These are phyloP conservation scores for Cisticola juncidis DNA, from an alignment of 2,113 vertebrate genomes.

Conservation along the genomic window DNA sequence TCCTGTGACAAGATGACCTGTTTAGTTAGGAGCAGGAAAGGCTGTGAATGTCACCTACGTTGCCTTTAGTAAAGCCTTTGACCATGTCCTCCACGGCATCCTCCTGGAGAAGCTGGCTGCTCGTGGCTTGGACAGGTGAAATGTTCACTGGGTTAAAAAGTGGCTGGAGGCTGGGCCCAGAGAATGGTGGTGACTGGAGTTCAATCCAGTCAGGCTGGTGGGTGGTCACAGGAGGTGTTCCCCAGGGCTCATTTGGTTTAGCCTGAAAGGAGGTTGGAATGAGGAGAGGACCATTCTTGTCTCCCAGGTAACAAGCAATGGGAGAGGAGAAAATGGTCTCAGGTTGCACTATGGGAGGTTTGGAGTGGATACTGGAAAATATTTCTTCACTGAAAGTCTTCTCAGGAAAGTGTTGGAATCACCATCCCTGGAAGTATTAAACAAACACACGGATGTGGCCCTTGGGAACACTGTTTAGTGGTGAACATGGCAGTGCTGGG, in stretches of 20 bases:
- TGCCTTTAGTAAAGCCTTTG: not conserved
- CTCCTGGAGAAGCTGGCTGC: not conserved
- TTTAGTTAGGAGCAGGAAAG: not conserved
- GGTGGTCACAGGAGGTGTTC: accelerated
- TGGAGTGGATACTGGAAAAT: not conserved
- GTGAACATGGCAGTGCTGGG: not conserved
- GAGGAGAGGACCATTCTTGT: not conserved
- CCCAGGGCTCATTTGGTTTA: too few relatives aligned
- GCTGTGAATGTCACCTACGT: not conserved
- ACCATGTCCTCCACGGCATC: not conserved
- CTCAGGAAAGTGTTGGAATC: not conserved
- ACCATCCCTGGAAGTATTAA: not conserved
- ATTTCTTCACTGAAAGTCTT: not conserved
- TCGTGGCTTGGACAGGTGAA: not conserved
- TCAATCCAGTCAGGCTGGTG: not conserved
- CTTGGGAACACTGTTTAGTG: not conserved
- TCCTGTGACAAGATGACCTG: accelerated
- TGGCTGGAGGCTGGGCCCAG: not conserved
- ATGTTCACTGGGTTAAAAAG: not conserved
- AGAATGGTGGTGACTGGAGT: not conserved
- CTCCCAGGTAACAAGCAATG: too few relatives aligned
- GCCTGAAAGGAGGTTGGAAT: too few relatives aligned
- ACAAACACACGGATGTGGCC: not conserved
- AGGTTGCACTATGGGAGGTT: not conserved
- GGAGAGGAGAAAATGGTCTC: not conserved